phyloP scores from a whole-genome alignment of 2,113 vertebrate genomes.

The Suncus etruscus region DNA sequence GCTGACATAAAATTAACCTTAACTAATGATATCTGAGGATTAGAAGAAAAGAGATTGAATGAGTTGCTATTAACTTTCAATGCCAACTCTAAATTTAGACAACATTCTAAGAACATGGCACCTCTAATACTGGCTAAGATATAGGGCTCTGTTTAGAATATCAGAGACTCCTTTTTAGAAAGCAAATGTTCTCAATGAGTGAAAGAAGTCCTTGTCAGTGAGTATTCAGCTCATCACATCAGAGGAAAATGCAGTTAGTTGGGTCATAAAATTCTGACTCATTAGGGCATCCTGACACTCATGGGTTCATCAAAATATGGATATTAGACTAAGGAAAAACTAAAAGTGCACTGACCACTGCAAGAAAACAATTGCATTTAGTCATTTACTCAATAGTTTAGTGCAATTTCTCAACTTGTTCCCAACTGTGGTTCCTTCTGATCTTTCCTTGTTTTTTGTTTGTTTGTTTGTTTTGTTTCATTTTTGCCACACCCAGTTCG shows the following conservation, averaged over 20 bases:
- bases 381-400: background rate
- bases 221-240: background rate
- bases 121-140: constrained; percentile 7
- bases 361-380: constrained; percentile 1
- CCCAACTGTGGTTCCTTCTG: too few species aligned
- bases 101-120: background rate
- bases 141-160: constrained; percentile 18
- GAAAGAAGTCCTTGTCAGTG: background rate
- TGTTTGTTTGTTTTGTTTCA: too few species aligned
- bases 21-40: constrained; percentile 12
- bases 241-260: background rate
- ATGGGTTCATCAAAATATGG: background rate
- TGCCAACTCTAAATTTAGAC: background rate
- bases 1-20: background rate
- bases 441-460: too few species aligned
- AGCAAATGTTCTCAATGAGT: background rate
- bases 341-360: background rate
- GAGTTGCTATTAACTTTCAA: background rate
- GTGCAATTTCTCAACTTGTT: too few species aligned
- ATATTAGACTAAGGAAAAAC: background rate
- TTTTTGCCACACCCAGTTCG: too few species aligned
- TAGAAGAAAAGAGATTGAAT: background rate
- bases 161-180: background rate
- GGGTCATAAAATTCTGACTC: background rate
- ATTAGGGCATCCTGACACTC: background rate